Evolutionary conservation across 2,113 vertebrate genomes (phyloP), one percentile per base, ranked within the genome.

Genomic region (Steatornis caripensis): DNA sequence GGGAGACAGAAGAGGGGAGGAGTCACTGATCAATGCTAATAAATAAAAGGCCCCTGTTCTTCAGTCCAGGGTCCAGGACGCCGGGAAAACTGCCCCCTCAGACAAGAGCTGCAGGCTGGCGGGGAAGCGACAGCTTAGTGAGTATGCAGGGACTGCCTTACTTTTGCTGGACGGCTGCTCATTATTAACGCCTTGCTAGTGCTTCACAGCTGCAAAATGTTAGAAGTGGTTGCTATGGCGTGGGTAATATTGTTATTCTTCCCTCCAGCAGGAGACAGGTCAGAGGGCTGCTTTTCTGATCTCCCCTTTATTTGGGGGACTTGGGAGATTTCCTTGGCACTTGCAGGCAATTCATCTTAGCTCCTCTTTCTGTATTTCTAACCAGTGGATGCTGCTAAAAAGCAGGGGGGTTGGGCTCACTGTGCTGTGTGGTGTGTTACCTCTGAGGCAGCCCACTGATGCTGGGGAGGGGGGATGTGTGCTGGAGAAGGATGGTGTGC

Each of bases 41-140:
- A 95, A 95, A 97, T 98, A 97, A 96, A 95, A 96, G 93, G 92
- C 43, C 64, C 55, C 36, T 85, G 68, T 93, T 85, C 55, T 92
- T 82, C 77, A 7, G 66, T 71, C n/a, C 54, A 58, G 54, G 69
- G 84, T 88, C 10, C 58, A 87, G 86, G 94, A 91, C 90, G 4
- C 43, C 2, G 29, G 70, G 62, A 96, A 70, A 90, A 43, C 87
- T 93, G 80, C 37, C 70, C 46, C 43, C 14, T 68, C 76, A 64
- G 82, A 89, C 36, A 62, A n/a, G 77, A 87, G 79, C 74, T n/a
- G 21, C 82, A 72, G 89, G 75, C 79, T 93, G 72, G 37, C 5
- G 17, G 51, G 41, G 79, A 87, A 91, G 54, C 13, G 0, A 86
- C 85, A 2, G 39, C 79, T 85, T 36, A 65, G 97, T 98, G 93